phyloP scores from a whole-genome alignment of 2,113 vertebrate genomes.

The Piprites chloris region DNA sequence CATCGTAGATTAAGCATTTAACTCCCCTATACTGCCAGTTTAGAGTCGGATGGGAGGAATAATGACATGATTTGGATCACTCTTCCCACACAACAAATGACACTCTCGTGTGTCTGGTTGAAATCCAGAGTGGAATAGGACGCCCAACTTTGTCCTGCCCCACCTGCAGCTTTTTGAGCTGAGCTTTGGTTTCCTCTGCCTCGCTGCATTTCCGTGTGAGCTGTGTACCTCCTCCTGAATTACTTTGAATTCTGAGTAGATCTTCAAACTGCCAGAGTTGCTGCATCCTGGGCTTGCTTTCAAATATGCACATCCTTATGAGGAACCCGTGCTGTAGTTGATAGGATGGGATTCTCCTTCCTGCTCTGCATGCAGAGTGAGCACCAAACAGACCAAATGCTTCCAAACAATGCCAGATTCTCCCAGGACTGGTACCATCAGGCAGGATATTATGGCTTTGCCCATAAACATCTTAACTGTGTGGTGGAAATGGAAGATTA shows the following conservation, averaged over 20 bases:
- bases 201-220: background rate
- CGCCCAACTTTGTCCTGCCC: background rate
- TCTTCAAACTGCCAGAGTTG: background rate
- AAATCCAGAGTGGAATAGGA: background rate
- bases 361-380: background rate
- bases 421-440: background rate
- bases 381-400: background rate
- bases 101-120: background rate
- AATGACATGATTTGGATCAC: background rate
- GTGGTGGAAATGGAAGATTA: background rate
- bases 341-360: background rate
- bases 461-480: background rate
- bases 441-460: background rate
- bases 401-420: background rate
- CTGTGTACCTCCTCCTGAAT: background rate
- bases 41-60: background rate
- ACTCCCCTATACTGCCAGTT: background rate
- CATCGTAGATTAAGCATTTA: background rate
- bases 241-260: background rate
- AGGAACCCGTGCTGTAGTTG: fast-evolving
- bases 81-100: background rate
- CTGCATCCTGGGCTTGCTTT: background rate
- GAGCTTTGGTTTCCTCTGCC: background rate
- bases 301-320: background rate
- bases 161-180: background rate